phyloP scores from a whole-genome alignment of 2,797 vertebrate genomes.

The Crenichthys baileyi region DNA sequence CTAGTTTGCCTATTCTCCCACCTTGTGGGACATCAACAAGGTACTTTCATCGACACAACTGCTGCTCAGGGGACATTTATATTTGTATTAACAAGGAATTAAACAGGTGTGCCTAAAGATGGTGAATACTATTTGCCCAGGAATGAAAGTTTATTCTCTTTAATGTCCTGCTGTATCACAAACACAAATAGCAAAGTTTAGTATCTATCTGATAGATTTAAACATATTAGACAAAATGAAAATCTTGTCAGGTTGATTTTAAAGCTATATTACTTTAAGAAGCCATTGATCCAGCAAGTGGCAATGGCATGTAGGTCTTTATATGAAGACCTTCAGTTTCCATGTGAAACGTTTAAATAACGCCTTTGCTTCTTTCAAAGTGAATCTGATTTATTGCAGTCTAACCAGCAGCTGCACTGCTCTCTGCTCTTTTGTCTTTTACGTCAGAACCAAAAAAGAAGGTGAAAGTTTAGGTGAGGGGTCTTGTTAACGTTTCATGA shows the following conservation, averaged over 20 bases:
- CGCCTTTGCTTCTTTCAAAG: neutral
- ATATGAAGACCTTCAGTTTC: neutral
- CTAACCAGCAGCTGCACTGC: neutral
- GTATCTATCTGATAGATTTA: neutral
- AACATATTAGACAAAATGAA: neutral
- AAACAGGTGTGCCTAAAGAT: no score
- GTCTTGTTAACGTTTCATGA: slow-evolving; percentile 36
- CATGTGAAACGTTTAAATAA: neutral
- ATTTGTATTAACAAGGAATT: no score
- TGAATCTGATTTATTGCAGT: neutral
- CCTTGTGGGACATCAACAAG: no score
- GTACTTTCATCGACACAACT: no score
- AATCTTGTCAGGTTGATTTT: neutral
- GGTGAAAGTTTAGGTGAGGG: slow-evolving; percentile 1
- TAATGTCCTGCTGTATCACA: no score
- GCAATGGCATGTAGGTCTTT: neutral
- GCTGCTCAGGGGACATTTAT: no score
- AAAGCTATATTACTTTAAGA: neutral
- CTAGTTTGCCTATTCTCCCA: no score
- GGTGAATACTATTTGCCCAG: no score
- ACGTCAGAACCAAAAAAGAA: neutral
- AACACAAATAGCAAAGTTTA: neutral
- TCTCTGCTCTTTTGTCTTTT: neutral
- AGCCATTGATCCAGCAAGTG: neutral
- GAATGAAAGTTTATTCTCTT: no score